These are phyloP conservation scores for Belgica antarctica DNA, from an alignment of 2,888 invertebrate genomes.

Conservation along the genomic window DNA sequence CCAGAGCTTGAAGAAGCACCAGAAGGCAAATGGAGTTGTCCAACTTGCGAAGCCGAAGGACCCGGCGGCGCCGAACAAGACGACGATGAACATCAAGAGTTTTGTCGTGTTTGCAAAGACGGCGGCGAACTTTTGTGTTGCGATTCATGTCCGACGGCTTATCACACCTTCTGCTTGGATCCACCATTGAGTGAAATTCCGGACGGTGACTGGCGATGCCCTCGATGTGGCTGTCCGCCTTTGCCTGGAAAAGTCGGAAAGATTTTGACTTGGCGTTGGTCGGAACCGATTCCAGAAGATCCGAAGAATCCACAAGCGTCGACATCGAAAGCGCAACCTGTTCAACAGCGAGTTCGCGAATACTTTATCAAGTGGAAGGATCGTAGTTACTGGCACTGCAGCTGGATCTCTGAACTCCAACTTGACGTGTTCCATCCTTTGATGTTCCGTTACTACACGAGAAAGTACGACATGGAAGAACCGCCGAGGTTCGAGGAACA, in stretches of 20 bases:
- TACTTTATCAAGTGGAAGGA: conserved; percentile 98
- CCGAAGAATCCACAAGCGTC: conserved; percentile 57
- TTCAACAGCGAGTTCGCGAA: conserved; percentile 69
- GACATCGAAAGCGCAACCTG: conserved; percentile 57
- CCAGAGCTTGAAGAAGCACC: conserved; percentile 98
- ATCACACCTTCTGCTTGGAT: conserved; percentile 93
- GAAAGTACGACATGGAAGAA: conserved; percentile 96
- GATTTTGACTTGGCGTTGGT: conserved; percentile 97
- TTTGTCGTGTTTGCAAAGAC: conserved; percentile 94
- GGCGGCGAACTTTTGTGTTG: conserved; percentile 97
- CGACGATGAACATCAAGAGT: conserved; percentile 96
- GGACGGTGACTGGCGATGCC: conserved; percentile 98
- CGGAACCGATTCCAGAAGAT: conserved; percentile 64
- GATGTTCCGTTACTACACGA: conserved; percentile 87
- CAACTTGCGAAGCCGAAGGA: conserved; percentile 88
- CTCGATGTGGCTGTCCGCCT: conserved; percentile 83
- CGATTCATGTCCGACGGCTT: conserved; percentile 94
- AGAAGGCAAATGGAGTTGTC: conserved; percentile 95
- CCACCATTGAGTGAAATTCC: conserved; percentile 91
- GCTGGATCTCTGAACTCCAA: conserved; percentile 92
- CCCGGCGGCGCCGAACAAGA: conserved; percentile 85
- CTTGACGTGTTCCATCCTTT: conserved; percentile 93
- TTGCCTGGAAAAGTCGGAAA: conserved; percentile 80
- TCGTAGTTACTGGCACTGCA: conserved; percentile 96
- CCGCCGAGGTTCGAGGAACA: conserved; percentile 94